phyloP scores from a whole-genome alignment of 2,797 vertebrate species.

The Scolopax bukidnonensis region DNA sequence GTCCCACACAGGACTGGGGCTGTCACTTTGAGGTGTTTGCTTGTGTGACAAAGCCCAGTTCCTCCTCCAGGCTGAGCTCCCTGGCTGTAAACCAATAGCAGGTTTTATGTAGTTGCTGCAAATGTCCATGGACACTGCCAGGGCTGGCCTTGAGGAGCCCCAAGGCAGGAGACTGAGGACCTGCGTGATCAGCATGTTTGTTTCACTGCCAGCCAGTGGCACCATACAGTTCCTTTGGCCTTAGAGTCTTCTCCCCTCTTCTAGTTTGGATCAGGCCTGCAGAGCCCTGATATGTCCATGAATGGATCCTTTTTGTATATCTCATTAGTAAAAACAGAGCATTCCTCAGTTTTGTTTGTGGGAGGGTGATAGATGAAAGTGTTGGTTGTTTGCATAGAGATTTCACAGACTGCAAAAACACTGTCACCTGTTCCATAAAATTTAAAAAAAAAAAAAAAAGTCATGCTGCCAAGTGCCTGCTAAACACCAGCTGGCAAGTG shows the following conservation, averaged over 20 bases:
- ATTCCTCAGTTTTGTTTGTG: not conserved
- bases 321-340: not conserved
- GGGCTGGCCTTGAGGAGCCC: not conserved
- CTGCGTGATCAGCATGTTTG: not conserved
- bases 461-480: slow-evolving; percentile 31
- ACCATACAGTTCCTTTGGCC: not conserved
- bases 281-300: not conserved
- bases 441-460: not conserved
- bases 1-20: not conserved
- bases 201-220: not conserved
- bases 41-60: not conserved
- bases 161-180: not conserved
- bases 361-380: not conserved
- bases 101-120: not conserved
- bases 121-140: not conserved
- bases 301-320: not conserved
- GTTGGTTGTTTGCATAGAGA: not conserved
- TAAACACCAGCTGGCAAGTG: slow-evolving; percentile 40
- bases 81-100: not conserved
- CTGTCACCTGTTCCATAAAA: slow-evolving; percentile 39
- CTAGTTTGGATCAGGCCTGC: not conserved
- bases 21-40: not conserved
- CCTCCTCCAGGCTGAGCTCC: not conserved
- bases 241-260: not conserved
- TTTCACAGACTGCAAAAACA: slow-evolving; percentile 14